Base-by-base conservation (phyloP, 1,140 invertebrate genomes). In the Trichonephila clavata region DNA sequence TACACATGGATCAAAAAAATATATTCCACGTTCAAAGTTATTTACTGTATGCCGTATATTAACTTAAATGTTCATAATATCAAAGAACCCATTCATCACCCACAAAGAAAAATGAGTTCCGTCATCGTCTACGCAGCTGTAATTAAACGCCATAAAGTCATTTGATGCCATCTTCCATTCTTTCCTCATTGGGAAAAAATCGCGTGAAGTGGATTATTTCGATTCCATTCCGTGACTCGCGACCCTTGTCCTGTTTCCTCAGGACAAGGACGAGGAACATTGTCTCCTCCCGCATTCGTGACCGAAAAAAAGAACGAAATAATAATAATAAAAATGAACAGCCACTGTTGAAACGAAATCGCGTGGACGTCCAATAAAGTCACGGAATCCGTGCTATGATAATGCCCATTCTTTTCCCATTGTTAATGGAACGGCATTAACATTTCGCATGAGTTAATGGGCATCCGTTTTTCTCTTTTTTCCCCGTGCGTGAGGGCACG, bases 381-480 rank as follows among this genome's bases (percentile, higher is more conserved):
- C 83, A 84, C 83, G 83, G 50, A 84, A 84, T 84, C 71, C 10
- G 21, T 27, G 24, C 21, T 84, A 84, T 59, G 39, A 89, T 89
- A 50, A 43, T 89, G 61, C 83, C 83, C 39, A 84, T 89, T 71
- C 61, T 89, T 89, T 57, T 87, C 27, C 86, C 32, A 50, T 65
- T 71, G 87, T 89, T 84, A 89, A 89, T 89, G 63, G 87, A 21
- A 24, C 61, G 63, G 61, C 87, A 89, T 89, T 89, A 89, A 68
- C 87, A 89, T 89, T 89, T 86, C 27, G 57, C 84, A 59, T 32
- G 59, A 60, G 39, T 86, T 89, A 68, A 89, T 68, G 65, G 87
- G 65, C 87, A 89, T 89, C 87, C 87, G 87, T 39, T 32, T 89
- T 63, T 86, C 7, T 84, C n/a, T 63, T 24, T 68, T 68, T 27